Evolutionary conservation across 2,113 vertebrate genomes (phyloP), one percentile per base, ranked within the genome.

Genomic region (Carassius auratus): DNA sequence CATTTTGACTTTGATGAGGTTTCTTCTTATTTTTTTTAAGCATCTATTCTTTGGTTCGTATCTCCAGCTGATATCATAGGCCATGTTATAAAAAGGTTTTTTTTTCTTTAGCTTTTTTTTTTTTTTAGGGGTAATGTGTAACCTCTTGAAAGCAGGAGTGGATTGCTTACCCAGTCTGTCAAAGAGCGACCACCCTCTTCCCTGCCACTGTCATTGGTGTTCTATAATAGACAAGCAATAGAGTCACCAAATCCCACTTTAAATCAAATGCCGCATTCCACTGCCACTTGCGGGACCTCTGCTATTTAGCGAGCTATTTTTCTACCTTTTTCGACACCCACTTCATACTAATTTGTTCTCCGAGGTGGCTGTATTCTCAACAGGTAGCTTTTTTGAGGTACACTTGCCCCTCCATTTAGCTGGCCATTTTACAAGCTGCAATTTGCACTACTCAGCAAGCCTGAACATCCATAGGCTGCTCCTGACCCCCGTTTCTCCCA

Each of bases 151-250:
- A 86, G 5, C 23, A 48, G 33, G n/a, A 23, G 45, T 26, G 62
- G 68, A 23, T 81, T 59, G 45, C 68, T 84, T 77, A 75, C 76
- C 81, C 45, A 17, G 23, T 0, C 4, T 64, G 42, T 71, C 88
- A 84, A 91, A 92, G 89, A 90, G 91, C 89, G 90, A 91, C 91
- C 85, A 89, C 23, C 4, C 55, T 89, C 90, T 91, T 88, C 87
- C 87, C 78, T 10, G 73, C 48, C 66, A 74, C 87, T 7, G n/a
- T 9, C 61, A 33, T 86, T 78, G 85, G 23, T 84, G 89, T 91
- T 92, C 90, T 89, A 90, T 92, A 91, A 94, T 90, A 91, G 87
- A 92, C 91, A 85, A 91, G 89, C 88, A 84, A 90, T 88, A 84
- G 87, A 90, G 90, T 17, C 9, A 84, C 87, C 71, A 85, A 57